phyloP scores from a whole-genome alignment of 1,140 invertebrate species.

The Ectropis grisescens region DNA sequence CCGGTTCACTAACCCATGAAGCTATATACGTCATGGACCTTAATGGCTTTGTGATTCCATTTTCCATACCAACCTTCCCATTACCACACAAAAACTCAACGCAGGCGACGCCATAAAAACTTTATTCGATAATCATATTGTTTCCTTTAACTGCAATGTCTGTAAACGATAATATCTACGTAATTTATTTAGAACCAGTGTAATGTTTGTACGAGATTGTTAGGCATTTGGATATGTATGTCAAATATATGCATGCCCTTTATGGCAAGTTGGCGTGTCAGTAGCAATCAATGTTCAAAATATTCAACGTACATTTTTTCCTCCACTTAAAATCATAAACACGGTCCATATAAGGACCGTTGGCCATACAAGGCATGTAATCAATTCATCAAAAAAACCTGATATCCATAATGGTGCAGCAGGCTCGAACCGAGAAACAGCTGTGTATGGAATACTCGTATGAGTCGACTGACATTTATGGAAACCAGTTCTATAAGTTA shows the following conservation, averaged over 20 bases:
- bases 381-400: constrained; percentile 40
- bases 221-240: constrained; percentile 1
- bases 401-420: constrained; percentile 37
- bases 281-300: constrained; percentile 2
- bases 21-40: constrained; percentile 18
- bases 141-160: too few species aligned
- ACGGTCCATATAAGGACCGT: constrained; percentile 22
- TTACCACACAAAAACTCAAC: too few species aligned
- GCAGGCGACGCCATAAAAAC: constrained; percentile 2
- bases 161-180: not conserved
- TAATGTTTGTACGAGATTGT: too few species aligned
- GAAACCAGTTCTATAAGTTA: constrained; percentile 54
- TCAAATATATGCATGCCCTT: constrained; percentile 1
- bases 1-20: constrained; percentile 36
- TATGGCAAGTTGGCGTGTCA: not conserved
- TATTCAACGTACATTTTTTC: constrained; percentile 2
- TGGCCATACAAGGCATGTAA: constrained; percentile 25
- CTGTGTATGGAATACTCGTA: constrained; percentile 37
- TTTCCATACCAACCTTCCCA: constrained; percentile 4
- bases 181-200: too few species aligned
- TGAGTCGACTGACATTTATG: constrained; percentile 50
- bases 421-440: constrained; percentile 42
- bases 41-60: constrained; percentile 30
- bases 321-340: constrained; percentile 5
- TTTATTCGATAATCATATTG: constrained; percentile 5